Conservation (phyloP, 2,888 invertebrate genomes). For the Cheilosia vulpina region DNA sequence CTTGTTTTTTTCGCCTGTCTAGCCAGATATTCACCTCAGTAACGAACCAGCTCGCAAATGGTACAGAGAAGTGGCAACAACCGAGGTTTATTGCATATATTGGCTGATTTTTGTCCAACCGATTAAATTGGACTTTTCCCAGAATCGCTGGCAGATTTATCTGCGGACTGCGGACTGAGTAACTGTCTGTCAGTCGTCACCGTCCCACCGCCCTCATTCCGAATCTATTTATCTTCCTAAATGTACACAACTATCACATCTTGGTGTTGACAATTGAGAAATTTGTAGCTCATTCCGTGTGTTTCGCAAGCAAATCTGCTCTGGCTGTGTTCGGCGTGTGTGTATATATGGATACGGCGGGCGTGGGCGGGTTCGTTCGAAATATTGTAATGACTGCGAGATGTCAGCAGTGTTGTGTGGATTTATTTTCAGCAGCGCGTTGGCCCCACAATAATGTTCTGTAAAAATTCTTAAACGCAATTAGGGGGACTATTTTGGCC, state of each 20-base stretch:
- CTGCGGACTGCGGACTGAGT: slow-evolving; percentile 33
- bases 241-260: slow-evolving; percentile 72
- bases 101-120: slow-evolving; percentile 2
- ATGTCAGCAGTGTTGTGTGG: slow-evolving; percentile 63
- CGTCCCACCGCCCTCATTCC: slow-evolving; percentile 8
- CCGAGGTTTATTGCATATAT: slow-evolving; percentile 15
- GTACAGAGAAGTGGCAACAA: slow-evolving; percentile 4
- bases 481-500: slow-evolving; percentile 13
- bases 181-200: slow-evolving; percentile 23
- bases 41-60: slow-evolving; percentile 50
- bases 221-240: slow-evolving; percentile 65
- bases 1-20: slow-evolving; percentile 18
- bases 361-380: slow-evolving; percentile 54
- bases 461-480: neutral
- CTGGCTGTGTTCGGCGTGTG: slow-evolving; percentile 11
- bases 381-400: slow-evolving; percentile 53
- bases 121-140: neutral
- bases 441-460: slow-evolving; percentile 28
- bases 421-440: slow-evolving; percentile 61
- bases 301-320: slow-evolving; percentile 52
- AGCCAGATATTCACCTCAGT: slow-evolving; percentile 70
- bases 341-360: neutral
- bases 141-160: slow-evolving; percentile 11
- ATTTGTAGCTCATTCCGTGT: slow-evolving; percentile 81
- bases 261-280: slow-evolving; percentile 83